Conservation (phyloP, 2,113 vertebrate genomes). For the Xerus inauris region DNA sequence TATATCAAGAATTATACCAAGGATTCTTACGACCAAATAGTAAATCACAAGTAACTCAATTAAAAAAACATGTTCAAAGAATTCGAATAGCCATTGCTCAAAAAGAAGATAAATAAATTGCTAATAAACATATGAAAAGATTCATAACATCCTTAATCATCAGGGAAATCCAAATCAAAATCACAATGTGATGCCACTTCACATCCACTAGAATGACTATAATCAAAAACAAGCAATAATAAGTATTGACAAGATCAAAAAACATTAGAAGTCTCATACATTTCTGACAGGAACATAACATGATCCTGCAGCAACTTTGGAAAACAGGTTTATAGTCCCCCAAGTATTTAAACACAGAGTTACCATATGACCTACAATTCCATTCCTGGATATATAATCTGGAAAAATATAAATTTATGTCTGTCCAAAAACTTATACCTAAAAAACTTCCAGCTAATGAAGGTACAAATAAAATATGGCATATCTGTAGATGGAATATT, state of each 20-base stretch:
- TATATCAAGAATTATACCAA: neutral
- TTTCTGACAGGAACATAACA: neutral
- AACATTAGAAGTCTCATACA: neutral
- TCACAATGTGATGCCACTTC: neutral
- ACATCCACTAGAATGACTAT: neutral
- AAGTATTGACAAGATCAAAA: neutral
- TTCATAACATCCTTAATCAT: neutral
- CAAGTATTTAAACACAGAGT: neutral
- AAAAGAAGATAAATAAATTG: constrained; percentile 37
- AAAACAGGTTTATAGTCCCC: neutral
- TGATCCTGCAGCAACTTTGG: neutral
- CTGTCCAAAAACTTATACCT: neutral
- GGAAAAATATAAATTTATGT: neutral
- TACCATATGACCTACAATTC: neutral
- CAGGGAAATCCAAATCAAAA: constrained; percentile 21
- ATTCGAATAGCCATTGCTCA: neutral
- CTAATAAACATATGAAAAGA: neutral
- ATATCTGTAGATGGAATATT: neutral
- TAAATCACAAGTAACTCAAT: neutral
- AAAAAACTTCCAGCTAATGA: neutral
- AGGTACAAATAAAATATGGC: neutral
- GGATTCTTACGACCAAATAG: neutral
- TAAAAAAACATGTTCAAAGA: neutral
- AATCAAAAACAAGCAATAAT: neutral
- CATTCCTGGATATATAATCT: neutral